Base-by-base conservation (phyloP, 2,888 invertebrate species). In the Zeuzera pyrina region DNA sequence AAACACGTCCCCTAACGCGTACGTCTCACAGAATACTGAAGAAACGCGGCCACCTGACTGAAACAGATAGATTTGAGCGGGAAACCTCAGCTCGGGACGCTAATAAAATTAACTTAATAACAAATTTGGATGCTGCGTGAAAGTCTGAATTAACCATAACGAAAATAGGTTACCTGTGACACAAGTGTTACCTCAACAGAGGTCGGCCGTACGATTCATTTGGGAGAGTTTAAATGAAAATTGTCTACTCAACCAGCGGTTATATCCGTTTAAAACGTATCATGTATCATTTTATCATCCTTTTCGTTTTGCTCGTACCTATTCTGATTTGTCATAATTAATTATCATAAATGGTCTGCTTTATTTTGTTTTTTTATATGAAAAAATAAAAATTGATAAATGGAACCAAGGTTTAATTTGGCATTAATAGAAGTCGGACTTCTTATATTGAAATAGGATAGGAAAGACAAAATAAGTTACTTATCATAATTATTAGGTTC, bases 221-320 rank as follows among this genome's bases (percentile, higher is more conserved):
- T 57, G 49, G 51, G 48, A 50, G 47, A 47, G 53, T 60, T 62
- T 59, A 60, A 63, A 60, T 57, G 52, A 57, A 52, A 52, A 56
- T 61, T 54, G 57, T 48, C 49, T 47, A 45, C 53, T 43, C 44
- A 43, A 53, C 46, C 37, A 49, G 41, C 48, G 45, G 48, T 51
- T 52, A 56, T 47, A 43, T 41, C 45, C 46, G 46, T 49, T 45
- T 38, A 34, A 42, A 47, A 41, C 43, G 48, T 49, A 56, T 50
- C 44, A 46, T 24, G 31, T 31, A 7, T 10, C 10, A n/a, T n/a
- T n/a, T n/a, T n/a, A n/a, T n/a, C n/a, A n/a, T n/a, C n/a, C n/a
- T n/a, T n/a, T n/a, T n/a, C n/a, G n/a, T n/a, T n/a, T n/a, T n/a
- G n/a, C n/a, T n/a, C n/a, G n/a, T n/a, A n/a, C n/a, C n/a, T n/a